Percentiles rank a stretch among this genome's conserved stretches.
These are phyloP conservation scores for Eulemur coronatus DNA, from an alignment of 2,797 vertebrate genomes.

Conservation along the genomic window DNA sequence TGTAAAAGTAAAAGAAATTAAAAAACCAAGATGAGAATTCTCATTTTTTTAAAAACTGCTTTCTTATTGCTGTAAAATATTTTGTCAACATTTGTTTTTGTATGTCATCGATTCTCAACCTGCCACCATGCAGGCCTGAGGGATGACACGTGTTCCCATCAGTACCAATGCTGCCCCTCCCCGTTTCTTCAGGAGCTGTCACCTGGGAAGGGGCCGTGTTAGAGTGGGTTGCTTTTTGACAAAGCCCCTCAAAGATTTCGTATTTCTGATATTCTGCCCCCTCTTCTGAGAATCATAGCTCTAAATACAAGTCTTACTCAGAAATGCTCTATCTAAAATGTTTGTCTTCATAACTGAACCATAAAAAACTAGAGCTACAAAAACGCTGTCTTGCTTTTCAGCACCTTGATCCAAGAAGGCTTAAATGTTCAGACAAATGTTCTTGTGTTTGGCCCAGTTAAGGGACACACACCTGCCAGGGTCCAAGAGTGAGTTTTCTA, in stretches of 20 bases:
- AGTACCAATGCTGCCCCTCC: accelerated
- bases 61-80: not conserved
- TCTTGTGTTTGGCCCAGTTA: not conserved
- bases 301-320: not conserved
- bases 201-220: not conserved
- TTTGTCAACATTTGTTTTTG: not conserved
- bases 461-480: not conserved
- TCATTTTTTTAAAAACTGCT: not conserved
- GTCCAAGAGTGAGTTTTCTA: not conserved
- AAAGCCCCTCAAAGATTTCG: not conserved
- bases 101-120: not conserved
- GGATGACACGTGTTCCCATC: not conserved
- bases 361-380: not conserved
- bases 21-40: constrained; percentile 50
- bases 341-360: not conserved
- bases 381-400: not conserved
- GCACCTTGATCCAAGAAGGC: not conserved
- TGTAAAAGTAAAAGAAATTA: constrained; percentile 56
- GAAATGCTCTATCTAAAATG: constrained; percentile 3
- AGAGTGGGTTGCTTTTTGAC: not conserved
- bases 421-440: not conserved
- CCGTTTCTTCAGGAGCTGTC: not conserved
- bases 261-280: not conserved
- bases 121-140: too few relatives aligned
- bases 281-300: not conserved